These are phyloP conservation scores for Drosophila nigricruria DNA, from an alignment of 2,888 invertebrate genomes.

Conservation along the genomic window DNA sequence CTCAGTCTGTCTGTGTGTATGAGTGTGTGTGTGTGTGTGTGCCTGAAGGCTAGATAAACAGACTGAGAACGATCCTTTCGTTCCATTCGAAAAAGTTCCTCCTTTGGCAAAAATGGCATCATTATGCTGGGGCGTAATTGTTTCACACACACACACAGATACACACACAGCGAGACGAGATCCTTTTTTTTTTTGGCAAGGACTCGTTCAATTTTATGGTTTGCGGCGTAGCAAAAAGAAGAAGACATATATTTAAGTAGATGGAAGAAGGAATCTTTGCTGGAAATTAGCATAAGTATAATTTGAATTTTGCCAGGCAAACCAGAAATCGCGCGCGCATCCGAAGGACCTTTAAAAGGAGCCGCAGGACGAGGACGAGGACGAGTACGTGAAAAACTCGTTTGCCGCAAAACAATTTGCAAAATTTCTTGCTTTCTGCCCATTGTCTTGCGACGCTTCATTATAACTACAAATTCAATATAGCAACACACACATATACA, in stretches of 20 bases:
- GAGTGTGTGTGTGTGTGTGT: slow-evolving; percentile 17
- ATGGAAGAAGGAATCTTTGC: slow-evolving; percentile 48
- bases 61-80: slow-evolving; percentile 35
- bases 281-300: slow-evolving; percentile 75
- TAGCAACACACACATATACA: background rate
- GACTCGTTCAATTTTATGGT: slow-evolving; percentile 73
- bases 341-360: slow-evolving; percentile 9
- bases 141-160: slow-evolving; percentile 50
- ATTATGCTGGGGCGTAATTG: slow-evolving; percentile 79
- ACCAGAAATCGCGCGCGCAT: slow-evolving; percentile 55
- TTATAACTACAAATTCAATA: slow-evolving; percentile 16
- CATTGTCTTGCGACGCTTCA: slow-evolving; percentile 46
- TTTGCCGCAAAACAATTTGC: slow-evolving; percentile 74
- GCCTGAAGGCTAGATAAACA: slow-evolving; percentile 50
- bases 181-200: slow-evolving; percentile 42
- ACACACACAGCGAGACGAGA: slow-evolving; percentile 17
- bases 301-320: slow-evolving; percentile 70
- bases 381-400: slow-evolving; percentile 53
- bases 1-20: slow-evolving; percentile 2
- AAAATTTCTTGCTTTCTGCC: slow-evolving; percentile 67
- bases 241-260: slow-evolving; percentile 8
- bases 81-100: slow-evolving; percentile 41
- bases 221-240: slow-evolving; percentile 65
- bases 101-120: slow-evolving; percentile 69
- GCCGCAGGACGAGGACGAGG: slow-evolving; percentile 13